These are phyloP conservation scores for Rachycentron canadum DNA, from an alignment of 2,797 vertebrate genomes.

Conservation along the genomic window DNA sequence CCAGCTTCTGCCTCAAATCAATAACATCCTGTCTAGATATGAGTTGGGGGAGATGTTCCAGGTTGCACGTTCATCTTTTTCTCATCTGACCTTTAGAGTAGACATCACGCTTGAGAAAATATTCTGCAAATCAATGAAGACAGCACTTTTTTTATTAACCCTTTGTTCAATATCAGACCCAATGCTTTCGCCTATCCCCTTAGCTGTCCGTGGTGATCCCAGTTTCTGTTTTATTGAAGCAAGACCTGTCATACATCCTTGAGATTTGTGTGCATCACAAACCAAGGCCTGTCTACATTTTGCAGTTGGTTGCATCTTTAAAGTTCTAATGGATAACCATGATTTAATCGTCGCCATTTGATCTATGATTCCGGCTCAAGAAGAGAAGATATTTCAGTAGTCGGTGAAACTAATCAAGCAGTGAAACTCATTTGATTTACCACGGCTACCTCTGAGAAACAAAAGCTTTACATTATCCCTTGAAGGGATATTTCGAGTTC, in stretches of 20 bases:
- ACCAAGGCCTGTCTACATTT: neutral
- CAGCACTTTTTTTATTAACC: conserved; percentile 67
- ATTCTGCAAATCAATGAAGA: conserved; percentile 70
- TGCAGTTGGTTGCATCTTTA: neutral
- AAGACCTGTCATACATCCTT: neutral
- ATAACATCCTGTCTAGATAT: conserved; percentile 59
- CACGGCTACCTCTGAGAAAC: neutral
- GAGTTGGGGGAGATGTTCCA: conserved; percentile 43
- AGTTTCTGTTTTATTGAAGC: neutral
- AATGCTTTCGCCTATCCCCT: neutral
- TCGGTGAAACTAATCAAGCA: neutral
- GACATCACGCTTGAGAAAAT: conserved; percentile 71
- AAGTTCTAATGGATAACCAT: conserved; percentile 11
- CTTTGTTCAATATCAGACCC: conserved; percentile 30
- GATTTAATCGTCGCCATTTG: neutral
- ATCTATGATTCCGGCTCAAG: neutral
- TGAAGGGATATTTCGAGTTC: too few species aligned
- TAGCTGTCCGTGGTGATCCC: neutral
- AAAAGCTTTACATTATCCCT: neutral
- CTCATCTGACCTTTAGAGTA: conserved; percentile 77
- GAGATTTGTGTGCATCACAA: neutral
- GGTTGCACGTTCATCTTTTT: conserved; percentile 62
- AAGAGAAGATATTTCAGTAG: conserved; percentile 5
- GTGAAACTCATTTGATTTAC: conserved; percentile 9
- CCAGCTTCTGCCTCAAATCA: conserved; percentile 52